Evolutionary conservation across 1,140 invertebrate genomes (phyloP).

Genomic region (Amphibalanus amphitrite): DNA sequence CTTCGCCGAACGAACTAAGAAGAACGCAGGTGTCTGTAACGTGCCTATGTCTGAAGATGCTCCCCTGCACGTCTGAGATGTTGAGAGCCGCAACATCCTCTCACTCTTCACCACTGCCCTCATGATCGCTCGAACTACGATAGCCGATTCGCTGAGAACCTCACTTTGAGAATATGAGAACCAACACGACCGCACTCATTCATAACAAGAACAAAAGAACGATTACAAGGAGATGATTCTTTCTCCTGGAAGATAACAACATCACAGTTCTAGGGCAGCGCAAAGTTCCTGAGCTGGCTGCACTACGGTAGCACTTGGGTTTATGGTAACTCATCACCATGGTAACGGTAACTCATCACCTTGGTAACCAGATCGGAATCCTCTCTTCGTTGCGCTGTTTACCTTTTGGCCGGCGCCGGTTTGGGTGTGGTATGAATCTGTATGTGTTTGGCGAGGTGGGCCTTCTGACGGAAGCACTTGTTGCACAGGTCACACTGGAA

Average conservation of each 20-base stretch:
- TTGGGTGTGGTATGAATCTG: conserved; percentile 65
- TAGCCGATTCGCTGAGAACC: background rate
- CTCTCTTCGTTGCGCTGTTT: background rate
- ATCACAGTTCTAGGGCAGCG: background rate
- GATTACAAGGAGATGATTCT: background rate
- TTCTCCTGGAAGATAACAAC: background rate
- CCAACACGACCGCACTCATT: background rate
- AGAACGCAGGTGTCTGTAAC: background rate
- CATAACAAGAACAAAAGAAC: conserved; percentile 2
- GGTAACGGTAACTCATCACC: too few species aligned
- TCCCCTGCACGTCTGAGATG: background rate
- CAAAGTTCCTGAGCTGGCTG: background rate
- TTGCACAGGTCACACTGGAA: conserved; percentile 73
- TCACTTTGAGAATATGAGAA: background rate
- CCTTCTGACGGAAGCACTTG: conserved; percentile 86
- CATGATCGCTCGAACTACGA: background rate
- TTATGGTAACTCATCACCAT: background rate
- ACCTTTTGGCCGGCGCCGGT: conserved; percentile 9
- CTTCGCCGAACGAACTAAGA: too few species aligned
- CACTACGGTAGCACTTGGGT: background rate
- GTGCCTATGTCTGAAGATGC: background rate
- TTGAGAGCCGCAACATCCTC: background rate
- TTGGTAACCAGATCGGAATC: background rate
- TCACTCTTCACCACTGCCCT: background rate
- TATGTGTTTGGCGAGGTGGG: conserved; percentile 92